These are phyloP conservation scores for Otus sunia DNA, from an alignment of 2,113 vertebrate species.

Conservation along the genomic window DNA sequence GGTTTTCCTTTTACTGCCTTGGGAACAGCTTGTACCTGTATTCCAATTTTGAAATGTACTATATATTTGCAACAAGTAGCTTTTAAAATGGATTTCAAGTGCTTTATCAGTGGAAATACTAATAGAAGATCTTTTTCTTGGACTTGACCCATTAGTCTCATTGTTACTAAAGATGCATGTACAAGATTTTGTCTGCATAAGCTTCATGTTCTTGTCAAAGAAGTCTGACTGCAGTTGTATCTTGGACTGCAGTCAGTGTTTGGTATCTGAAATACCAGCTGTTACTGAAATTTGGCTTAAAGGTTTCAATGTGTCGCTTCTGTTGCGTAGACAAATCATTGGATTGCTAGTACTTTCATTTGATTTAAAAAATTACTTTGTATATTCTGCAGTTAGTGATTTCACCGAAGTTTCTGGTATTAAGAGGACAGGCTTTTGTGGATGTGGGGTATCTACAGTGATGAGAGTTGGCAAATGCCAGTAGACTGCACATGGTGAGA, in stretches of 20 bases:
- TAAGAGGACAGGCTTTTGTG: not conserved
- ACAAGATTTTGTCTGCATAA: not conserved
- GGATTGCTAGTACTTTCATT: not conserved
- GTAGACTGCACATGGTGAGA: not conserved
- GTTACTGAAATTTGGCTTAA: not conserved
- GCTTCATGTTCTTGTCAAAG: not conserved
- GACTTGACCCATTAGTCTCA: not conserved
- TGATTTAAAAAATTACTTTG: not conserved
- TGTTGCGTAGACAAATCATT: not conserved
- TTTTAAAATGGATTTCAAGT: not conserved
- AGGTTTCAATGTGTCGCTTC: not conserved
- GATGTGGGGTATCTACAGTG: not conserved
- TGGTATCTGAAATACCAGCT: not conserved
- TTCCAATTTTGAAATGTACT: not conserved
- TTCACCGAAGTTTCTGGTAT: not conserved
- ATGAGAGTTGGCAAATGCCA: not conserved
- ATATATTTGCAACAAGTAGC: not conserved
- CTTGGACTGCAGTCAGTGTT: not conserved
- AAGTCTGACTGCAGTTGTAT: not conserved
- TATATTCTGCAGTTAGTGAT: not conserved
- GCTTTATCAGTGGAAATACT: not conserved
- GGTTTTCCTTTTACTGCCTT: not conserved
- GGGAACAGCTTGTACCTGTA: not conserved
- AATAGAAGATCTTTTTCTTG: not conserved
- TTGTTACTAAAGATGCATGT: not conserved